Percentiles rank a stretch among this genome's conserved stretches.
phyloP scores from a whole-genome alignment of 2,113 vertebrate species.

The Bagarius yarrelli region DNA sequence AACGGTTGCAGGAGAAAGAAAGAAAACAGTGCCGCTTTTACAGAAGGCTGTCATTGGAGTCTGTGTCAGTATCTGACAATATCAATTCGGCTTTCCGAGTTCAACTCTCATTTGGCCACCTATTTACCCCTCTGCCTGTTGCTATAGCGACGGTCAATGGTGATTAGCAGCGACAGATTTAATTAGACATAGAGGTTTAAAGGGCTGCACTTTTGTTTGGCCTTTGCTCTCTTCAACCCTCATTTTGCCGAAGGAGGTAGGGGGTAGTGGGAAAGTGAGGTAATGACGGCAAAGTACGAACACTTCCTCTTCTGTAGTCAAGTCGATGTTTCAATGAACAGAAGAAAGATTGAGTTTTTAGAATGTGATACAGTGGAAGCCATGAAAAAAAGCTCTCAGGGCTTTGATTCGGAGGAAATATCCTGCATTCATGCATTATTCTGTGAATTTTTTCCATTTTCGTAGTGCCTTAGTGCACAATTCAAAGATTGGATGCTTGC shows the following conservation, averaged over 20 bases:
- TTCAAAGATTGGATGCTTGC: not conserved
- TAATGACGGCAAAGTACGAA: conserved; percentile 16
- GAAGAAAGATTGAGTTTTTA: not conserved
- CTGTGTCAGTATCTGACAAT: conserved; percentile 21
- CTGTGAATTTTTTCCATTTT: not conserved
- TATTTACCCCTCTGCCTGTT: conserved; percentile 46
- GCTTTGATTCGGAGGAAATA: not conserved
- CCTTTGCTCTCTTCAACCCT: conserved; percentile 11
- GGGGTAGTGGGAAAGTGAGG: conserved; percentile 33
- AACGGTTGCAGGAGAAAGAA: conserved; percentile 18
- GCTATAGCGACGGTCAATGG: conserved; percentile 50
- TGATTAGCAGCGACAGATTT: conserved; percentile 53
- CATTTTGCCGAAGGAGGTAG: conserved; percentile 13
- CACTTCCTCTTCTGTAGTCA: conserved; percentile 12
- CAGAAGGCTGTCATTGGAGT: conserved; percentile 22
- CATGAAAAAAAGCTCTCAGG: not conserved
- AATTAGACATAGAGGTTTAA: conserved; percentile 50
- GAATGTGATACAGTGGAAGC: not conserved
- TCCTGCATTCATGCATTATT: conserved; percentile 14
- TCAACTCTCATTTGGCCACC: conserved; percentile 30
- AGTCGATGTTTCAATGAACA: not conserved
- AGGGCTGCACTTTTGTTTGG: conserved; percentile 22
- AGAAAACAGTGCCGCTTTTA: conserved; percentile 13
- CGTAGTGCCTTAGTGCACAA: not conserved
- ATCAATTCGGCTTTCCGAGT: conserved; percentile 13